Base-by-base conservation (phyloP, 2,888 invertebrate species). In the Rotaria magnacalcarata region DNA sequence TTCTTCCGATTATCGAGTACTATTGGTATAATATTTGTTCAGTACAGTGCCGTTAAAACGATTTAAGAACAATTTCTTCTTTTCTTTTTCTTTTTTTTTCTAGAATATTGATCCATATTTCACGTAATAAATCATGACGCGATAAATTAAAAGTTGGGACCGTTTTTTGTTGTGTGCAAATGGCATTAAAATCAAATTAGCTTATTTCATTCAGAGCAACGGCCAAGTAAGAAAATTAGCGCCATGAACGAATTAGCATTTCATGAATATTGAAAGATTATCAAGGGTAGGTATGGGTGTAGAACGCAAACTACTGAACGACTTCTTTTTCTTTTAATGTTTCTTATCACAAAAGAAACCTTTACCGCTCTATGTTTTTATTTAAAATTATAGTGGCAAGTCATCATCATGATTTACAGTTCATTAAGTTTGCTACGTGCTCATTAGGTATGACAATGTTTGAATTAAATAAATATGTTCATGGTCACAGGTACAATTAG, bases 1-100 rank as follows among this genome's bases (percentile, higher is more conserved):
- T 16, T 56, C 10, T 56, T 56, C 11, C 24, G 21, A 56, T 56
- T 56, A 24, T 56, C 7, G 2, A 24, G 56, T 8, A 56, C 8
- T 67, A 67, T 67, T 41, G 67, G 34, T 67, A 67, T 67, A 67
- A 67, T 67, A 67, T 34, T 67, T 67, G 34, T 67, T 67, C 67
- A 67, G 34, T 34, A 14, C 34, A 41, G 11, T 19, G 34, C 19
- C 34, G 67, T 27, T 67, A 6, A 67, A 67, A 34, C 34, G 67
- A 67, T 34, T 41, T 7, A 56, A 56, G 56, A 7, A 21, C 56
- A 56, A 56, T 56, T 56, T 56, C 21, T 56, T 56, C 5, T 56
- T 21, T 11, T 21, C 21, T 56, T 1, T 7, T 56, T 1, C 14
- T 11, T 21, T 56, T 56, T 1, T 7, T 56, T 1, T 8, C 1